Evolutionary conservation across 2,113 vertebrate species (phyloP), one percentile per base, ranked within the genome.

Genomic region (Mixornis gularis): DNA sequence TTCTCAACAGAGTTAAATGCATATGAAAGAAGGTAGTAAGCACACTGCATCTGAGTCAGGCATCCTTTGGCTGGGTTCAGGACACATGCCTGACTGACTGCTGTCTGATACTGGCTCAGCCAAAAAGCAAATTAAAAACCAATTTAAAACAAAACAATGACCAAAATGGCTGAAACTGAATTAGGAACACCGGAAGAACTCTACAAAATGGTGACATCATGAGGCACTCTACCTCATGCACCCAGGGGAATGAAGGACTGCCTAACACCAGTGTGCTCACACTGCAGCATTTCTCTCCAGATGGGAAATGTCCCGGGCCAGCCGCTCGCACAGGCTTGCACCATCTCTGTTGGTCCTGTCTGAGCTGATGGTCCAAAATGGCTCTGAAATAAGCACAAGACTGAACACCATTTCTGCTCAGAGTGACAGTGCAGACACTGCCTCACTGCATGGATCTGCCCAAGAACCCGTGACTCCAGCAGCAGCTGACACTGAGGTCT

Each of bases 261-360:
- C 38, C n/a, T 15, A 43, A 55, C 25, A 27, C 7, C 1, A 9
- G 15, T 0, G 0, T 36, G 46, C 32, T 89, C 1, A 3, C 15
- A 11, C 20, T 10, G 10, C 0, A 0, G 32, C 43, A 51, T 4
- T 4, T 2, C n/a, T 14, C 19, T 68, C 46, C 5, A 4, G 22
- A n/a, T 11, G 29, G 25, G 20, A 74, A 59, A 69, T 0, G 2
- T 5, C 44, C 24, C 2, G 0, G 41, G 16, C 40, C 41, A 49
- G 44, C 25, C 1, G 10, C 32, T 58, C 0, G 0, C 36, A 36
- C 8, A 21, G 0, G 0, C 49, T 6, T 36, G 48, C n/a, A 62
- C 16, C 17, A 26, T 30, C 1, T 12, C 32, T 55, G 5, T 16
- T 3, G 2, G 29, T 73, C 19, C 36, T 41, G 25, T 43, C 49